Base-by-base conservation (phyloP, 2,888 invertebrate genomes). In the Poecilobothrus nobilitatus region DNA sequence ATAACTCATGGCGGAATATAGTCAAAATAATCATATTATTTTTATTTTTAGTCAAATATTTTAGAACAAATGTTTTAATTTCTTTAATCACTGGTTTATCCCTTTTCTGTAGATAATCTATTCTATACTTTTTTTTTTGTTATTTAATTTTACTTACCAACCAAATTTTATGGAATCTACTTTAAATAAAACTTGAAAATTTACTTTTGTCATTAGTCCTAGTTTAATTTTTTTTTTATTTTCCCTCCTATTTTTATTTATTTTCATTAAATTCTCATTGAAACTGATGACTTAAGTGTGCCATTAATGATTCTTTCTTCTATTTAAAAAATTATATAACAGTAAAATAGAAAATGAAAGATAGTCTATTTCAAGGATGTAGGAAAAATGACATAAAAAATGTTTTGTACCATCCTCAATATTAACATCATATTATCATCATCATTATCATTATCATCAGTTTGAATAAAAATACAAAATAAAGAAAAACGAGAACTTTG, bases 201-300 rank as follows among this genome's bases (percentile, higher is more conserved):
- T 53, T 53, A 18, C 18, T 12, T 53, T 53, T 12, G 2, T 53
- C 15, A 6, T 53, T 53, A 12, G n/a, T 53, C 6, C 18, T 53
- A 12, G 37, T 37, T 37, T 27, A 4, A 53, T 53, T 53, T 53
- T 53, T 37, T 2, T 53, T 53, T 18, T 53, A 53, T 15, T 10
- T 44, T 10, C 3, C 15, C 44, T 44, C 15, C 3, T 44, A 34
- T 37, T 37, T 53, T 53, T 53, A 53, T 53, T 53, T 53, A 53
- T 53, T 18, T 18, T 53, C 53, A 53, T 53, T 53, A 53, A 15
- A 53, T 53, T 53, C 53, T 53, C 53, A 53, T 53, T 53, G 53
- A 53, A 53, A 53, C 7, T 53, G 53, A 53, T 53, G 53, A 53
- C 53, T 53, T 53, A 53, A 53, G 53, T 53, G 53, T 53, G 53